Evolutionary conservation across 1,140 invertebrate species (phyloP).

Genomic region (Drosophila ambigua): DNA sequence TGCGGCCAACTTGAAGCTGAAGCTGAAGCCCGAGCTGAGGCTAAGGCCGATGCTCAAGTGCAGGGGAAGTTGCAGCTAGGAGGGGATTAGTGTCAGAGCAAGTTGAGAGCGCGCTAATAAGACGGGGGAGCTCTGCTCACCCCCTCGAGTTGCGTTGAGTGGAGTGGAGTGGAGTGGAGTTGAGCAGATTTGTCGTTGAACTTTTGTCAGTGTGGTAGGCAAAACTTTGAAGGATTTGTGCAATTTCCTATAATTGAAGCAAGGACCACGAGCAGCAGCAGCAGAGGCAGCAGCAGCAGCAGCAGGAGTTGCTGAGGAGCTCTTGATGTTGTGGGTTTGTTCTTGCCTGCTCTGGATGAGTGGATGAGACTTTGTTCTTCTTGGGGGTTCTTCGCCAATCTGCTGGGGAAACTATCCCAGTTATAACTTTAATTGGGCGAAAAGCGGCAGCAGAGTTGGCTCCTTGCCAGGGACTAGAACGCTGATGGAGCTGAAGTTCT

Average conservation of each 20-base stretch:
- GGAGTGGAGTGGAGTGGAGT: too few relatives aligned
- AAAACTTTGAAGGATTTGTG: constrained; percentile 73
- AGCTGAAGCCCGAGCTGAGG: not conserved
- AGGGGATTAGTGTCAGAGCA: constrained; percentile 67
- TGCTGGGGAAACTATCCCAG: too few relatives aligned
- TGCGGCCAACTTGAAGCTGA: constrained; percentile 73
- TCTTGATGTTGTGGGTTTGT: constrained; percentile 18
- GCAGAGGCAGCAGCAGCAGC: not conserved
- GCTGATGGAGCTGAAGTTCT: too few relatives aligned
- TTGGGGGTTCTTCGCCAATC: not conserved
- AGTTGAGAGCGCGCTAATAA: constrained; percentile 72
- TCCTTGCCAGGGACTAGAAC: too few relatives aligned
- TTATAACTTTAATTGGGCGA: too few relatives aligned
- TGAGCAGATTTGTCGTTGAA: constrained; percentile 32
- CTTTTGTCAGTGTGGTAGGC: constrained; percentile 41
- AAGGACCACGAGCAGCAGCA: not conserved
- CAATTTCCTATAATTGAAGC: constrained; percentile 74
- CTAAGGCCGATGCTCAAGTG: constrained; percentile 50
- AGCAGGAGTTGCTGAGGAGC: not conserved
- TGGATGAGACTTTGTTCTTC: constrained; percentile 10
- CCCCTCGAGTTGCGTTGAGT: constrained; percentile 3
- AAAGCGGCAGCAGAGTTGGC: too few relatives aligned
- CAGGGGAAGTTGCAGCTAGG: constrained; percentile 21
- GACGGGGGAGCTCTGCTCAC: constrained; percentile 35
- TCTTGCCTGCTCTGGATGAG: constrained; percentile 21